Percentiles rank a stretch among this genome's conserved stretches.
Evolutionary conservation across 2,797 vertebrate genomes (phyloP).

Genomic region (Rhyacichthys aspro): DNA sequence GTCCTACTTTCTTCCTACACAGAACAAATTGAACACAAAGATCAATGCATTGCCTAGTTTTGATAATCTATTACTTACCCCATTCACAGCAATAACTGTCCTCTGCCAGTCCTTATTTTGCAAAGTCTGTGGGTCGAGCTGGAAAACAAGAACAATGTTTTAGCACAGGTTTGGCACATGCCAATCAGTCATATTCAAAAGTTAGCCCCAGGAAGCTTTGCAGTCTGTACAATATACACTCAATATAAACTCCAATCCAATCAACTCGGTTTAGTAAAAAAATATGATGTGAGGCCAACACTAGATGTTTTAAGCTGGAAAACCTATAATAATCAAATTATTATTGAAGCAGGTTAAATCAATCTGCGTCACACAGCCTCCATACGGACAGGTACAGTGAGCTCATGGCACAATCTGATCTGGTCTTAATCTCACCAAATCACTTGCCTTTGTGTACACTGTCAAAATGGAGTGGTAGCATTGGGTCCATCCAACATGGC

Average conservation of each 20-base stretch:
- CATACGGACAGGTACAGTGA: constrained; percentile 12
- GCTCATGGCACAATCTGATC: constrained; percentile 10
- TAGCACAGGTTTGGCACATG: background rate
- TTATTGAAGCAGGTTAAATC: too few relatives aligned
- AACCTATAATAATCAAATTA: too few relatives aligned
- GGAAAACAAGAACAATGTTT: constrained; percentile 44
- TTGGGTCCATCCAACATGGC: constrained; percentile 26
- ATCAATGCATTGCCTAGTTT: background rate
- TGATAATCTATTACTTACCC: constrained; percentile 74
- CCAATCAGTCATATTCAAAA: too few relatives aligned
- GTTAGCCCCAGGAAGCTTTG: too few relatives aligned
- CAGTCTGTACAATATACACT: background rate
- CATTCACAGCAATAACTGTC: constrained; percentile 88
- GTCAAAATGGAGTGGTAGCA: constrained; percentile 37
- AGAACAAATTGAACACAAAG: too few relatives aligned
- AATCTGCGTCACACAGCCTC: too few relatives aligned
- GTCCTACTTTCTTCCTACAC: too few relatives aligned
- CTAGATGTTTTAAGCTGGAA: too few relatives aligned
- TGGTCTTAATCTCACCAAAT: constrained; percentile 4
- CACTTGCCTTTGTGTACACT: constrained; percentile 33
- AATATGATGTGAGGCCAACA: too few relatives aligned
- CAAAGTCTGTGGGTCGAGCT: constrained; percentile 89
- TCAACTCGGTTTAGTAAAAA: background rate
- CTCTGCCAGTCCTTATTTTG: constrained; percentile 95
- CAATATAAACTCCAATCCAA: background rate